These are phyloP conservation scores for Mirounga angustirostris DNA, from an alignment of 2,113 vertebrate species.

Conservation along the genomic window DNA sequence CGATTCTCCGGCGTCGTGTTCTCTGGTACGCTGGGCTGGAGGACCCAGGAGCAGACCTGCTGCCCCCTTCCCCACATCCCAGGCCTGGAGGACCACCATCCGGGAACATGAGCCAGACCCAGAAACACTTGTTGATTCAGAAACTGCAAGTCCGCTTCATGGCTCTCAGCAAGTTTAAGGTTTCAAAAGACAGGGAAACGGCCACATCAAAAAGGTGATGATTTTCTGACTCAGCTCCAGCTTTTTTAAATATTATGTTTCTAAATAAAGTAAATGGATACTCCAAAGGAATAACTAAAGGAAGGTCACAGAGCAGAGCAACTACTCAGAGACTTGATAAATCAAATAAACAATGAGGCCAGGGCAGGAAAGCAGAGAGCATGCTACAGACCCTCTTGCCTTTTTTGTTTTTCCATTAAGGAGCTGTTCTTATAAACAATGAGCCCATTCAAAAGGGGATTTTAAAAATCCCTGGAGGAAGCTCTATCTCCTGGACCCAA, in stretches of 20 bases:
- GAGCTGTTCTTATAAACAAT: constrained; percentile 74
- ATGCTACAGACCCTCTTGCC: constrained; percentile 18
- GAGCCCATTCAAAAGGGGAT: constrained; percentile 48
- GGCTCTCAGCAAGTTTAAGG: constrained; percentile 64
- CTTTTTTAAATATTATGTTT: constrained; percentile 81
- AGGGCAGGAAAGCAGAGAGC: constrained; percentile 59
- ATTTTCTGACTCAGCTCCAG: constrained; percentile 72
- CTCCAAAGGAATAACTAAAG: constrained; percentile 65
- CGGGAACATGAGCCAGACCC: neutral
- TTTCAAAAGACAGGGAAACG: constrained; percentile 65
- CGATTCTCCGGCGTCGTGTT: neutral
- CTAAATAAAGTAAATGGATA: constrained; percentile 83
- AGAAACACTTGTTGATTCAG: constrained; percentile 46
- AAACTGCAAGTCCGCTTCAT: neutral
- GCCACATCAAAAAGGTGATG: constrained; percentile 81
- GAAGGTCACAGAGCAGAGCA: constrained; percentile 63
- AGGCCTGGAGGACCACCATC: neutral
- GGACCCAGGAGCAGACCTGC: neutral
- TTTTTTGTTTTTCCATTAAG: constrained; percentile 80
- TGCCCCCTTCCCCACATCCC: too few species aligned
- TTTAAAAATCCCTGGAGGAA: constrained; percentile 69
- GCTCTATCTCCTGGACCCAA: constrained; percentile 50
- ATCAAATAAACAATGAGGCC: constrained; percentile 73
- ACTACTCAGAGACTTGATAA: constrained; percentile 68
- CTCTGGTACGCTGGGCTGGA: neutral